Percentiles rank a stretch among this genome's conserved stretches.
These are phyloP conservation scores for Agonopterix subpropinquella DNA, from an alignment of 2,888 invertebrate genomes.

Conservation along the genomic window DNA sequence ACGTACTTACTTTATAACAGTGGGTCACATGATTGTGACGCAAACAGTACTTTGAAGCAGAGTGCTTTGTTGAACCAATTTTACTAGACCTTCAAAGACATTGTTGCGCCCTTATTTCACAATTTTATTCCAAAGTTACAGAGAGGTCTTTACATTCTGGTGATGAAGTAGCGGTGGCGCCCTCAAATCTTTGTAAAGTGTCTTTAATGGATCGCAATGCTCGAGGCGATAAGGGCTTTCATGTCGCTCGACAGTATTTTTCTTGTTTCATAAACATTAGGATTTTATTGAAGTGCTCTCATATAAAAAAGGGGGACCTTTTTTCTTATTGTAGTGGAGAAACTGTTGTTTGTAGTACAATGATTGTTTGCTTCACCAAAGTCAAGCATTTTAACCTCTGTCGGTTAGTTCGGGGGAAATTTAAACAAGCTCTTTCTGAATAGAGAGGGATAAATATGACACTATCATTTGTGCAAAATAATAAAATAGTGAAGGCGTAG, in stretches of 20 bases:
- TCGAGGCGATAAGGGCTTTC: conserved; percentile 58
- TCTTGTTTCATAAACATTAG: conserved; percentile 57
- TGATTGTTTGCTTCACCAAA: neutral
- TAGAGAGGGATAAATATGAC: neutral
- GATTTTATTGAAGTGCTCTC: conserved; percentile 37
- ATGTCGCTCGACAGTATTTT: conserved; percentile 51
- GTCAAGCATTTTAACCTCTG: neutral
- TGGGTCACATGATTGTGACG: conserved; percentile 43
- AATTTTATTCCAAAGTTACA: conserved; percentile 2
- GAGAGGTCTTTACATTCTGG: conserved; percentile 40
- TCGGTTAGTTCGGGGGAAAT: neutral
- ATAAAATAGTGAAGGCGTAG: conserved; percentile 22
- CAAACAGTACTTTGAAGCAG: conserved; percentile 31
- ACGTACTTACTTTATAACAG: conserved; percentile 28
- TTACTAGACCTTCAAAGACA: conserved; percentile 27
- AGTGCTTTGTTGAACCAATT: conserved; percentile 33
- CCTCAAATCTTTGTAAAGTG: conserved; percentile 63
- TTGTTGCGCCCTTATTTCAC: conserved; percentile 5
- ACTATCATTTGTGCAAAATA: conserved; percentile 6
- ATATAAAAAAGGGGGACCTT: conserved; percentile 13
- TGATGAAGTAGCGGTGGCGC: conserved; percentile 40
- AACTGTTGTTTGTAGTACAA: conserved; percentile 3
- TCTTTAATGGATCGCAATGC: conserved; percentile 60
- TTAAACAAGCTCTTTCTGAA: neutral
- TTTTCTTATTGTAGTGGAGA: conserved; percentile 11